phyloP scores from a whole-genome alignment of 2,888 invertebrate species.

The Lochmaea capreae region DNA sequence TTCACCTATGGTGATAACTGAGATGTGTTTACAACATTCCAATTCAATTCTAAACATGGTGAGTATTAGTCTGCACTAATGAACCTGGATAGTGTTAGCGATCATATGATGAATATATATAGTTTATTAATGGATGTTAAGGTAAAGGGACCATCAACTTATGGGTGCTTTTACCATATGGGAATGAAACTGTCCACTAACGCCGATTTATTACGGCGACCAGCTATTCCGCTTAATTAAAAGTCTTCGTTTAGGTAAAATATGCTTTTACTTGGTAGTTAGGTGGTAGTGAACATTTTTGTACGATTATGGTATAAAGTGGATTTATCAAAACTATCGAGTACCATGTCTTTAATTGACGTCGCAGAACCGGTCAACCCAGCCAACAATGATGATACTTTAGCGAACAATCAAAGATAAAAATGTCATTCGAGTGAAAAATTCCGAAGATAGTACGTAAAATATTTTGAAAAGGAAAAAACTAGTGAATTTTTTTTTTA shows the following conservation, averaged over 20 bases:
- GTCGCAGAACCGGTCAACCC: slow-evolving; percentile 13
- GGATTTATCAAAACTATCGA: slow-evolving; percentile 28
- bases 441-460: too few relatives aligned
- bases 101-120: slow-evolving; percentile 51
- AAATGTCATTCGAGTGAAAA: too few relatives aligned
- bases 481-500: too few relatives aligned
- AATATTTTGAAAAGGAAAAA: too few relatives aligned
- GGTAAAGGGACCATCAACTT: slow-evolving; percentile 48
- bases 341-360: slow-evolving; percentile 21
- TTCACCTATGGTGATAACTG: slow-evolving; percentile 47
- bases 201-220: slow-evolving; percentile 45
- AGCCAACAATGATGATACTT: too few relatives aligned
- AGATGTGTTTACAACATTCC: slow-evolving; percentile 48
- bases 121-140: slow-evolving; percentile 50
- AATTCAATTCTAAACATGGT: slow-evolving; percentile 47
- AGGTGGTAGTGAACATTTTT: slow-evolving; percentile 32
- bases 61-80: slow-evolving; percentile 49
- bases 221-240: slow-evolving; percentile 47
- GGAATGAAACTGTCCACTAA: slow-evolving; percentile 41
- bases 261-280: slow-evolving; percentile 33
- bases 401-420: too few relatives aligned
- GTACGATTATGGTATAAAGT: slow-evolving; percentile 37
- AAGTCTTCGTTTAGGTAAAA: slow-evolving; percentile 45
- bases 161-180: slow-evolving; percentile 47
- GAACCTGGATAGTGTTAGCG: slow-evolving; percentile 46